Percentiles rank a stretch among this genome's conserved stretches.
These are phyloP conservation scores for Nothoprocta pentlandii DNA, from an alignment of 2,113 vertebrate species.

Conservation along the genomic window DNA sequence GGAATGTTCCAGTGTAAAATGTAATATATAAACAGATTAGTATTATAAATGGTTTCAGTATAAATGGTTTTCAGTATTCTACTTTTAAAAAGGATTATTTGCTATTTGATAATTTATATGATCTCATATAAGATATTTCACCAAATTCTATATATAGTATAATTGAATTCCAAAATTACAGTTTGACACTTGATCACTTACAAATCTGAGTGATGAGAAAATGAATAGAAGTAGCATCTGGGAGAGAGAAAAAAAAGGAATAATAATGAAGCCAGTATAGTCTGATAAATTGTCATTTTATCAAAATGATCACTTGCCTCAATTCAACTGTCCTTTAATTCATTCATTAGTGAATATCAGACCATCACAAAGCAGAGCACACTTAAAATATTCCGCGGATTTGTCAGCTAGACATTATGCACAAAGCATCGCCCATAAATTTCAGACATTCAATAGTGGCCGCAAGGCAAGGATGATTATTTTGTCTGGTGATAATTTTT, in stretches of 20 bases:
- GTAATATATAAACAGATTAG: background rate
- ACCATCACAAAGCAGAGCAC: background rate
- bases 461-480: background rate
- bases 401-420: background rate
- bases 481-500: background rate
- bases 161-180: constrained; percentile 21
- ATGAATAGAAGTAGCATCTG: constrained; percentile 2
- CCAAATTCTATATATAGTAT: background rate
- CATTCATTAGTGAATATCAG: background rate
- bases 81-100: background rate
- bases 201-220: constrained; percentile 16
- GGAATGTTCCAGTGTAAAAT: background rate
- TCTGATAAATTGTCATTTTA: constrained; percentile 4
- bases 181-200: constrained; percentile 5
- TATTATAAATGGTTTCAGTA: background rate
- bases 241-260: background rate
- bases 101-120: background rate
- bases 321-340: background rate
- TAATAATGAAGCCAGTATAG: background rate
- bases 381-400: background rate
- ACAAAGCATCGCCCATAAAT: background rate
- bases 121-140: background rate
- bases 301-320: background rate
- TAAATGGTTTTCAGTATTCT: background rate
- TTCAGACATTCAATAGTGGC: background rate